phyloP scores from a whole-genome alignment of 2,113 vertebrate genomes.

The Pangasianodon hypophthalmus region DNA sequence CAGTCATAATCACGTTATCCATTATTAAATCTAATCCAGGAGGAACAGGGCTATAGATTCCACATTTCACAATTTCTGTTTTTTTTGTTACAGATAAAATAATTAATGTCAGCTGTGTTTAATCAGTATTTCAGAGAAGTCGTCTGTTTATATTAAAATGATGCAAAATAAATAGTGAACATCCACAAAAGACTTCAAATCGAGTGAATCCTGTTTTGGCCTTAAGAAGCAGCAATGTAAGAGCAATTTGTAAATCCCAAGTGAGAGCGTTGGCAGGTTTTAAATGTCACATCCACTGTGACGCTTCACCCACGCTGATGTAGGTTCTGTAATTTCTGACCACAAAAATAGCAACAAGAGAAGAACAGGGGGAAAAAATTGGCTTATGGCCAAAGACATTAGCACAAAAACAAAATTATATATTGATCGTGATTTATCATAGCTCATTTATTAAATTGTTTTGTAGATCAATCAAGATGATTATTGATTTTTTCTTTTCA shows the following conservation, averaged over 20 bases:
- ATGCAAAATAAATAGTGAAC: not conserved
- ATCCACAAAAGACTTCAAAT: not conserved
- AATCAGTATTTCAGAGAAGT: not conserved
- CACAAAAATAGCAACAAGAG: not conserved
- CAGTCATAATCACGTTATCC: not conserved
- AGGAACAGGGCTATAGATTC: not conserved
- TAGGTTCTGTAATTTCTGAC: not conserved
- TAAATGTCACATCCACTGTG: conserved; percentile 12
- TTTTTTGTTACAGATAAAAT: not conserved
- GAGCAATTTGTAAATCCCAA: conserved; percentile 2
- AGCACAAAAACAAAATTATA: not conserved
- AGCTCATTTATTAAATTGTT: not conserved
- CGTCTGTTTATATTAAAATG: not conserved
- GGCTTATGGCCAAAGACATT: not conserved
- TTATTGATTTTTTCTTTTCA: not conserved
- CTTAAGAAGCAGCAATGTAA: not conserved
- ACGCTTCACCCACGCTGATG: not conserved
- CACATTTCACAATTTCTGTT: not conserved
- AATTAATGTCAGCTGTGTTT: not conserved
- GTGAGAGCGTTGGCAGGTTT: not conserved
- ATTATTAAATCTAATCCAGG: not conserved
- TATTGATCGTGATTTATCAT: not conserved
- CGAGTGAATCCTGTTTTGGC: not conserved
- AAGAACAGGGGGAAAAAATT: not conserved
- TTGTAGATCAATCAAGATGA: not conserved